Evolutionary conservation across 1,140 invertebrate genomes (phyloP).

Genomic region (fruit fly (Drosophila melanogaster)): DNA sequence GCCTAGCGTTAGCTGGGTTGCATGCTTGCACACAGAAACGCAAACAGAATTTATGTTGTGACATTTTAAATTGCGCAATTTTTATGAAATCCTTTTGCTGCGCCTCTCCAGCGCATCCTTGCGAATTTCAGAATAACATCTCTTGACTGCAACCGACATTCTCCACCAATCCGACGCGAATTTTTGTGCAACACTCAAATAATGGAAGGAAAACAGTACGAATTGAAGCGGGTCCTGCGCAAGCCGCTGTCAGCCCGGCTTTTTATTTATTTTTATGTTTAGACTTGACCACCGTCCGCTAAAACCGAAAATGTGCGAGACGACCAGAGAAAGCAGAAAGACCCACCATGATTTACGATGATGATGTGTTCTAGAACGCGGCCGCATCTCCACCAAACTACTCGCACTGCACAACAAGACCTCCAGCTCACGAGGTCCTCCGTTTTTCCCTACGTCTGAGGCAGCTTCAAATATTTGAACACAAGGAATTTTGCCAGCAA

Average conservation of each 20-base stretch:
- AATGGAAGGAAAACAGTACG: slow-evolving; percentile 3
- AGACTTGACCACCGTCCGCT: slow-evolving; percentile 64
- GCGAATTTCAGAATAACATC: slow-evolving; percentile 25
- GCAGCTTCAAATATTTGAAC: slow-evolving; percentile 46
- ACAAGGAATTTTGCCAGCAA: slow-evolving; percentile 42
- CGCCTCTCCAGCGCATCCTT: slow-evolving; percentile 53
- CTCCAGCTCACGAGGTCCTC: slow-evolving; percentile 20
- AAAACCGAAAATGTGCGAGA: slow-evolving; percentile 50
- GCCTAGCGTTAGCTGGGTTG: slow-evolving; percentile 48
- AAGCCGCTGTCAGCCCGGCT: slow-evolving; percentile 68
- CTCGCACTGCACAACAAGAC: slow-evolving; percentile 29
- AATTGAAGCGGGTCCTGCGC: slow-evolving; percentile 56
- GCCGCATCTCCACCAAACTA: slow-evolving; percentile 51
- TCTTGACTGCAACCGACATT: slow-evolving; percentile 65
- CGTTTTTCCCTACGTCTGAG: slow-evolving; percentile 1
- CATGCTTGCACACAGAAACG: slow-evolving; percentile 77
- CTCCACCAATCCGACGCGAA: slow-evolving; percentile 56
- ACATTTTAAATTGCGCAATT: slow-evolving; percentile 85
- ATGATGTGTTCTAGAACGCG: slow-evolving; percentile 73
- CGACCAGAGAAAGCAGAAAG: slow-evolving; percentile 59
- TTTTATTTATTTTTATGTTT: slow-evolving; percentile 82
- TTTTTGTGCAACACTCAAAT: slow-evolving; percentile 70
- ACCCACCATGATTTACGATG: slow-evolving; percentile 81
- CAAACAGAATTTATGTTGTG: slow-evolving; percentile 84
- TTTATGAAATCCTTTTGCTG: slow-evolving; percentile 84